Evolutionary conservation across 2,113 vertebrate species (phyloP).

Genomic region (Cryptotis parvus): DNA sequence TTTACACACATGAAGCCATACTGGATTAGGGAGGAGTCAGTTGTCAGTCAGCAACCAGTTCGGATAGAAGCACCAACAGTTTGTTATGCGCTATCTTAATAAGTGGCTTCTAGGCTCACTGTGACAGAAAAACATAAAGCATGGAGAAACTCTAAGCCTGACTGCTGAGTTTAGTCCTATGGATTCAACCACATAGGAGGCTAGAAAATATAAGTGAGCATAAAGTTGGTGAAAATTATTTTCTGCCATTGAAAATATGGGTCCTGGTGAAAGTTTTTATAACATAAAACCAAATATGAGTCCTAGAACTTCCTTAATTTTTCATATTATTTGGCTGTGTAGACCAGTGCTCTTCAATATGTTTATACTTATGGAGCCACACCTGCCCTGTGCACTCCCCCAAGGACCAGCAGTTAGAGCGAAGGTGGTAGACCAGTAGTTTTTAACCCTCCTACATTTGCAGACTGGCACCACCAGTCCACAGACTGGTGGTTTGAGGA

Average conservation of each 20-base stretch:
- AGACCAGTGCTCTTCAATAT: no score
- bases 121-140: neutral
- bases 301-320: neutral
- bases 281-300: neutral
- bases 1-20: neutral
- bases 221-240: constrained; percentile 9
- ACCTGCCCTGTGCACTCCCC: no score
- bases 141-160: neutral
- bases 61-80: neutral
- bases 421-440: no score
- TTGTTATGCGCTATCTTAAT: neutral
- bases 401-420: no score
- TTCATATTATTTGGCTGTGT: constrained; percentile 22
- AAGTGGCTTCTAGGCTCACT: neutral
- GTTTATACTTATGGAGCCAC: no score
- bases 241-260: neutral
- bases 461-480: no score
- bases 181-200: neutral
- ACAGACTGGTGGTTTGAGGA: no score
- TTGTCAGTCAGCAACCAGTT: neutral
- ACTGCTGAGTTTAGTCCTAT: neutral
- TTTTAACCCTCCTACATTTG: no score
- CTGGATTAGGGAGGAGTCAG: neutral
- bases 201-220: neutral
- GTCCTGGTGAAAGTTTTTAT: neutral